phyloP scores from a whole-genome alignment of 2,888 invertebrate genomes.

The Agonopterix heracliana region DNA sequence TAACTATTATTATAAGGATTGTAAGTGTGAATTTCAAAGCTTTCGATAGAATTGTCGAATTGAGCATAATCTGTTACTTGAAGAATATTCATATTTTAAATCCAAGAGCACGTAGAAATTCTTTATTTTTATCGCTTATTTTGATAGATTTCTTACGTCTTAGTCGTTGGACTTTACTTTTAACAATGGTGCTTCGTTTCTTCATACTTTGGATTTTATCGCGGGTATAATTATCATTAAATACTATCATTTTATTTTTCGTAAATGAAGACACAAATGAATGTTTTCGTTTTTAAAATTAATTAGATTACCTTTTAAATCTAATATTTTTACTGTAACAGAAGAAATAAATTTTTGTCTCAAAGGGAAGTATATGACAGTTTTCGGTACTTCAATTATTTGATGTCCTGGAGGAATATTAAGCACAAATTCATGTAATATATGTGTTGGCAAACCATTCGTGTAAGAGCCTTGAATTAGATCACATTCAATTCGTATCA shows the following conservation, averaged over 20 bases:
- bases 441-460: constrained; percentile 3
- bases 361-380: constrained; percentile 12
- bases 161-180: too few relatives aligned
- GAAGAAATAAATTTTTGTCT: constrained; percentile 10
- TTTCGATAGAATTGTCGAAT: constrained; percentile 13
- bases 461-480: constrained; percentile 5
- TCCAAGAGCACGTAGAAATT: constrained; percentile 12
- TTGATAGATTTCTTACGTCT: constrained; percentile 3
- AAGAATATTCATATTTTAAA: constrained; percentile 12
- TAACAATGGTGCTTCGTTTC: not conserved
- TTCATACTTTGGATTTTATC: not conserved
- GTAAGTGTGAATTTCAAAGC: constrained; percentile 16
- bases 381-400: constrained; percentile 9
- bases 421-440: not conserved
- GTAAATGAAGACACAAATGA: constrained; percentile 2
- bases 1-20: constrained; percentile 11
- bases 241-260: constrained; percentile 4
- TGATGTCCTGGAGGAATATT: constrained; percentile 6
- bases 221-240: not conserved
- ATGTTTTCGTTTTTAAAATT: constrained; percentile 7
- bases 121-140: constrained; percentile 9
- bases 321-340: constrained; percentile 8
- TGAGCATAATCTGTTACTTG: constrained; percentile 9
- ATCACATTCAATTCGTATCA: constrained; percentile 8
- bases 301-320: constrained; percentile 7